These are phyloP conservation scores for Coccyzus lansbergi DNA, from an alignment of 2,797 vertebrate genomes.

Conservation along the genomic window DNA sequence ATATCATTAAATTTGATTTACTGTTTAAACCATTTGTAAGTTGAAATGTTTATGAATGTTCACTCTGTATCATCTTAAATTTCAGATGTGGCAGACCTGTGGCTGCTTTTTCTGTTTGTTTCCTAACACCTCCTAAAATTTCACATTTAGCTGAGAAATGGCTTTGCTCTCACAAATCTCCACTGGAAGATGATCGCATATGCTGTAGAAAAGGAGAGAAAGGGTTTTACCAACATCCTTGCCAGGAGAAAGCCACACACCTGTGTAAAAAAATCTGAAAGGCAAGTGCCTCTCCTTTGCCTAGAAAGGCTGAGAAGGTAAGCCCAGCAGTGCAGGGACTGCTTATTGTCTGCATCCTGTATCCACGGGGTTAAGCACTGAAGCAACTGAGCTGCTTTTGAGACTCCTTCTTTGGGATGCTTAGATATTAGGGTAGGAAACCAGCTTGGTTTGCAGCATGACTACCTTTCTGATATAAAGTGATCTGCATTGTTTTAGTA, in stretches of 20 bases:
- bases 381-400: background rate
- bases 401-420: background rate
- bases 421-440: background rate
- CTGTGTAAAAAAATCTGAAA: background rate
- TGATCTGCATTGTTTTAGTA: background rate
- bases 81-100: conserved; percentile 13
- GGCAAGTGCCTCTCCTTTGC: background rate
- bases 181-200: background rate
- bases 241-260: background rate
- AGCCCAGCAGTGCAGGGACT: too few relatives aligned
- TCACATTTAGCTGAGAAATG: background rate
- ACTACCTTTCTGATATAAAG: background rate
- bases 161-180: background rate
- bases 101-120: background rate
- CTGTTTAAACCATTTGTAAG: background rate
- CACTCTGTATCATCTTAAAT: background rate
- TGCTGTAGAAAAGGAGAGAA: background rate
- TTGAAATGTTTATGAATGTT: background rate
- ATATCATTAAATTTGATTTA: background rate
- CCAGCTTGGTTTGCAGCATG: background rate
- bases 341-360: background rate
- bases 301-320: background rate
- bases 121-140: background rate
- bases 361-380: background rate
- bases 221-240: background rate